Evolutionary conservation across 1,140 invertebrate species (phyloP).

Genomic region (Hylyphantes graminicola): DNA sequence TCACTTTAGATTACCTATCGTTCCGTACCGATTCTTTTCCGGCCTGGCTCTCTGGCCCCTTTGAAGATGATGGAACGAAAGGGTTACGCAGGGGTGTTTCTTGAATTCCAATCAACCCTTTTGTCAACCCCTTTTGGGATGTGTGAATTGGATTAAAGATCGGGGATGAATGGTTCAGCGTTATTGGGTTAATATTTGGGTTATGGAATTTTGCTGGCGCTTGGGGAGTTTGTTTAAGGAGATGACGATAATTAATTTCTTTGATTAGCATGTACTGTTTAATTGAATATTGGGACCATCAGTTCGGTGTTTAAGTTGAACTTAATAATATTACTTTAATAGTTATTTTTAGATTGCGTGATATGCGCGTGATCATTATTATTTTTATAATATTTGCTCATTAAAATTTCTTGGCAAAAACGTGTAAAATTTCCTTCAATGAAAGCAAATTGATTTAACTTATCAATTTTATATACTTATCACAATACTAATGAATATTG

Average conservation of each 20-base stretch:
- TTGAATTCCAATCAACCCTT: conserved; percentile 35
- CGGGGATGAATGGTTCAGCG: too few relatives aligned
- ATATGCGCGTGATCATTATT: too few relatives aligned
- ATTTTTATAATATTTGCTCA: too few relatives aligned
- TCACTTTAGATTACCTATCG: conserved; percentile 30
- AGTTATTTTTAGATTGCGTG: too few relatives aligned
- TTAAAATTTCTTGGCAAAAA: too few relatives aligned
- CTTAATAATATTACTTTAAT: too few relatives aligned
- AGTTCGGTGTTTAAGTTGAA: too few relatives aligned
- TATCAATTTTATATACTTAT: too few relatives aligned
- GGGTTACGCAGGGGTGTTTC: conserved; percentile 36
- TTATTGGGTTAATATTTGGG: too few relatives aligned
- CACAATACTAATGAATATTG: too few relatives aligned
- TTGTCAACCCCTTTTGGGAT: background rate
- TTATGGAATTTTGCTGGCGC: background rate
- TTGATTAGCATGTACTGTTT: background rate
- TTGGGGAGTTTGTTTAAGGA: background rate
- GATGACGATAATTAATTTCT: background rate
- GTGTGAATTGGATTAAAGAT: background rate
- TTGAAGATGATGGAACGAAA: conserved; percentile 29
- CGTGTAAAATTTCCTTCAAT: too few relatives aligned
- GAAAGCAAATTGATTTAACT: too few relatives aligned
- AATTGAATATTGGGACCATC: background rate
- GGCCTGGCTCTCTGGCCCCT: background rate
- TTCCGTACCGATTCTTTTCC: background rate